Base-by-base conservation (phyloP, 2,888 invertebrate genomes). In the Hypolimnas misippus region DNA sequence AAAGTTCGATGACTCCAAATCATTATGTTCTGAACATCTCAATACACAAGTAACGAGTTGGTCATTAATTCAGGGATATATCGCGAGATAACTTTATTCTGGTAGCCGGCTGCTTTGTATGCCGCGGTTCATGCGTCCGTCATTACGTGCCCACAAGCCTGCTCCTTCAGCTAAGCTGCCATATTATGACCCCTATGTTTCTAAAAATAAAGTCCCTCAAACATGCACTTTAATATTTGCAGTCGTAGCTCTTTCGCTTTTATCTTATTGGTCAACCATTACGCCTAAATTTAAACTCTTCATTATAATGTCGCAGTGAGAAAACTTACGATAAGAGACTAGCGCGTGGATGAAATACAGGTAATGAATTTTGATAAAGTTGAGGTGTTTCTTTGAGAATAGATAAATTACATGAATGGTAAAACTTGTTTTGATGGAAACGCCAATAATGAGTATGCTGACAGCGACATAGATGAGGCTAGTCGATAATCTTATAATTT, bases 211-310 rank as follows among this genome's bases (percentile, higher is more conserved):
- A 73, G 77, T 69, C 65, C 38, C 60, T 1, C 1, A 1, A 1
- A 61, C 4, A 19, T 46, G 77, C 52, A 67, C 19, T 55, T 54
- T 59, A 73, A 71, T 58, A 46, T 74, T 82, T 76, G 88, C 72
- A 73, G 79, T 78, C 75, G 77, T 75, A 81, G 82, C 83, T 84
- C 85, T 87, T 87, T 89, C 88, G 84, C 86, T 89, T 90, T 92
- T 89, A 90, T 92, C 90, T 91, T 90, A 90, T 91, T 92, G 90
- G 90, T 89, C 89, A 88, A 88, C 88, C 89, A 91, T 90, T 90
- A 90, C 84, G 88, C 87, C 89, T 91, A 91, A 91, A 91, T 91
- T 90, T 91, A 90, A 91, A 91, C 89, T 90, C 90, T 91, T 91
- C 89, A 91, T 91, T 91, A 90, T 86, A 83, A 85, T 84, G 86